Evolutionary conservation across 2,888 invertebrate genomes (phyloP).

Genomic region (Conomelus anceps): DNA sequence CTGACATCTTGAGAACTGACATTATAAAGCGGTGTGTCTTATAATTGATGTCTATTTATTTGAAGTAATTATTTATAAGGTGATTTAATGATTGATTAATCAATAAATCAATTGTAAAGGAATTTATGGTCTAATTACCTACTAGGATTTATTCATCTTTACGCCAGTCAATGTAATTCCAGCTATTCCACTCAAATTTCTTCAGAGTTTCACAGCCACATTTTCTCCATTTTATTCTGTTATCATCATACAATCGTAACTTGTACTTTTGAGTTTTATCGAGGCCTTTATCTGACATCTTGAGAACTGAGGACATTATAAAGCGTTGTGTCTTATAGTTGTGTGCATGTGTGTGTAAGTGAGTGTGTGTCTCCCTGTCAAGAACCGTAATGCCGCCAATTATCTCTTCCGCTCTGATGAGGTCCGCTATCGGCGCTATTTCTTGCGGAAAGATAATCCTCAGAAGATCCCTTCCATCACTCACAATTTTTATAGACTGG

Average conservation of each 20-base stretch:
- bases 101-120: no score
- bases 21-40: not conserved
- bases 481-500: not conserved
- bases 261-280: not conserved
- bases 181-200: not conserved
- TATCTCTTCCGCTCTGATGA: not conserved
- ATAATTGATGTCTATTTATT: no score
- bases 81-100: no score
- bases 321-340: not conserved
- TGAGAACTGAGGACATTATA: not conserved
- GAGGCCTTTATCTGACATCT: not conserved
- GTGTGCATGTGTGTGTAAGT: not conserved
- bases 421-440: not conserved
- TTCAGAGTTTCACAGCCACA: not conserved
- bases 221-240: not conserved
- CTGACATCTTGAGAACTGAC: not conserved
- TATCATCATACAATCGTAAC: not conserved
- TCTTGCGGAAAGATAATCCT: not conserved
- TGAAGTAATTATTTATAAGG: no score
- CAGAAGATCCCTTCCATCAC: not conserved
- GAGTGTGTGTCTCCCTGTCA: not conserved
- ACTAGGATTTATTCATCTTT: no score
- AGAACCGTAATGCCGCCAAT: not conserved
- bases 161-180: not conserved
- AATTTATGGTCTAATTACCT: no score